These are phyloP conservation scores for Lamproptera curius DNA, from an alignment of 2,888 invertebrate genomes.

Conservation along the genomic window DNA sequence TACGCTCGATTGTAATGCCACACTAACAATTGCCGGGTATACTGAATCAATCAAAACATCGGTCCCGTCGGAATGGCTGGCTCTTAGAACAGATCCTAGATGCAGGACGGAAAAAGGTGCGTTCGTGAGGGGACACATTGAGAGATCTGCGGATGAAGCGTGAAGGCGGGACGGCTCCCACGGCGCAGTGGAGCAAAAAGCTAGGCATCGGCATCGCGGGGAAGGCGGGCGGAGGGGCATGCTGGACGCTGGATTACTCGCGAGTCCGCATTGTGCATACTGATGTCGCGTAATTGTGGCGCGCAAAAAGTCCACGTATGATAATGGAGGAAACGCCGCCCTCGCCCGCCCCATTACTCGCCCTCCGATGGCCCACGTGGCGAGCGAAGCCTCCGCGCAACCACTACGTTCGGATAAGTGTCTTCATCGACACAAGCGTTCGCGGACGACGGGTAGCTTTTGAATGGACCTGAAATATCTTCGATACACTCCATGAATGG, in stretches of 20 bases:
- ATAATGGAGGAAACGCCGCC: conserved; percentile 62
- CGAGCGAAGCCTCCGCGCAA: neutral
- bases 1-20: too few species aligned
- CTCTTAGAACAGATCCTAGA: neutral
- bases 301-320: conserved; percentile 63
- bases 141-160: conserved; percentile 29
- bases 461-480: too few species aligned
- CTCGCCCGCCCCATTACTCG: conserved; percentile 40
- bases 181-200: conserved; percentile 38
- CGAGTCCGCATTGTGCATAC: conserved; percentile 60
- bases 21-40: too few species aligned
- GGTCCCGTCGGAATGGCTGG: too few species aligned
- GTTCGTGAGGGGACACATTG: conserved; percentile 31
- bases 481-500: too few species aligned
- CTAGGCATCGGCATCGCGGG: conserved; percentile 21
- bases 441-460: too few species aligned
- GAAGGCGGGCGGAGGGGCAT: conserved; percentile 29
- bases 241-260: conserved; percentile 30
- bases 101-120: conserved; percentile 13
- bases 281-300: conserved; percentile 64
- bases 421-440: too few species aligned
- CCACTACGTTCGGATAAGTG: neutral
- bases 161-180: conserved; percentile 43
- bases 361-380: conserved; percentile 25
- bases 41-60: neutral